Evolutionary conservation across 2,888 invertebrate genomes (phyloP).

Genomic region (Andricus curvator): DNA sequence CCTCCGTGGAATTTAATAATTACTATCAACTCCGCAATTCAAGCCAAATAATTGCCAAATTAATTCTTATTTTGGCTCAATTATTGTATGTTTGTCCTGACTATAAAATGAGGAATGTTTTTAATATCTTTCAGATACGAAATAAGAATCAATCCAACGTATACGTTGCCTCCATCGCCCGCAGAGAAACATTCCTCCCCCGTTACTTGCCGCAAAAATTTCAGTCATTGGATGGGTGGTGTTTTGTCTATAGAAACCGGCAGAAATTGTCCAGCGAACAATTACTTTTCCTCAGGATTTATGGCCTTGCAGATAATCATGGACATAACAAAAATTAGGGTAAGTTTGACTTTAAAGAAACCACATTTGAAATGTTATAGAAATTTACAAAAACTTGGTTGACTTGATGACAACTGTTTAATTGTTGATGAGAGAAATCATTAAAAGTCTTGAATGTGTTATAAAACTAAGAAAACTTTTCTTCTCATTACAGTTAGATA

Average conservation of each 20-base stretch:
- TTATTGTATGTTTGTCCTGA: not conserved
- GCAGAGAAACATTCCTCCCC: constrained; percentile 84
- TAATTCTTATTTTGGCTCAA: too few relatives aligned
- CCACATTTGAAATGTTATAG: not conserved
- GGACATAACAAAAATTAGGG: constrained; percentile 87
- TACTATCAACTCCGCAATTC: not conserved
- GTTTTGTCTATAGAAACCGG: constrained; percentile 85
- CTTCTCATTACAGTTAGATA: constrained; percentile 80
- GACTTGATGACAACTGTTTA: too few relatives aligned
- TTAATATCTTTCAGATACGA: constrained; percentile 81
- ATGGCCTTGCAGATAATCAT: constrained; percentile 85
- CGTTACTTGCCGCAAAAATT: constrained; percentile 84
- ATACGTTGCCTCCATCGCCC: constrained; percentile 84
- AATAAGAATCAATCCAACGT: constrained; percentile 86
- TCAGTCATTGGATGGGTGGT: constrained; percentile 82
- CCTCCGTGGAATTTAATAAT: not conserved
- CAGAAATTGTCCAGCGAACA: constrained; percentile 87
- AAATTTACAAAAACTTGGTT: not conserved
- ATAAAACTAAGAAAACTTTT: not conserved
- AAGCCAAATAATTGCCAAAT: too few relatives aligned
- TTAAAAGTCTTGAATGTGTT: too few relatives aligned
- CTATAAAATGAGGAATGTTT: not conserved
- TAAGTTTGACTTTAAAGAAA: constrained; percentile 66
- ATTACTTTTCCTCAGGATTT: constrained; percentile 89
- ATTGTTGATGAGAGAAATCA: not conserved